Conservation (phyloP, 2,888 invertebrate species). For the Punctoribates punctum region DNA sequence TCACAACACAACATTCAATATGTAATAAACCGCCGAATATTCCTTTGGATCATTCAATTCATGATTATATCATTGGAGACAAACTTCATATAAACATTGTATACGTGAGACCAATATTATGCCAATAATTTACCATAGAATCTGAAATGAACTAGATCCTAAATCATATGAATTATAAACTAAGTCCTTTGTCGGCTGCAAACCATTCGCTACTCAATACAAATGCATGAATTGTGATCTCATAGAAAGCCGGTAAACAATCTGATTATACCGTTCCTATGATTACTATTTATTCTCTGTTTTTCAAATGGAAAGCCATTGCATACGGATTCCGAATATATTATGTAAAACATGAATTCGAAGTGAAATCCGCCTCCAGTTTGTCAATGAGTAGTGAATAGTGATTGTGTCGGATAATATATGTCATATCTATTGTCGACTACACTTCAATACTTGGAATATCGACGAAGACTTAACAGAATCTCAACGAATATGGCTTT, state of each 20-base stretch:
- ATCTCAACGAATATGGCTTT: not conserved
- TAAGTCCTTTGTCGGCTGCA: not conserved
- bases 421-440: conserved; percentile 11
- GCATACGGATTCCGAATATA: too few species aligned
- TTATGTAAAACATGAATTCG: conserved; percentile 4
- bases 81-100: not conserved
- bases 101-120: conserved; percentile 20
- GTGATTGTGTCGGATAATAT: conserved; percentile 14
- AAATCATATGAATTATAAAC: not conserved
- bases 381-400: not conserved
- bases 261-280: not conserved
- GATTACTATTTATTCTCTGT: not conserved
- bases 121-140: conserved; percentile 11
- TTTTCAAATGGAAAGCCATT: too few species aligned
- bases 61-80: conserved; percentile 9
- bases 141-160: not conserved
- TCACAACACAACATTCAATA: not conserved
- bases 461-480: conserved; percentile 5
- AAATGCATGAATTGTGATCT: too few species aligned
- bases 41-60: not conserved
- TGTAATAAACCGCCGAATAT: not conserved
- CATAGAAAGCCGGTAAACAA: not conserved
- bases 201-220: not conserved
- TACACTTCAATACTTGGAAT: not conserved
- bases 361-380: not conserved